Percentiles rank a stretch among this genome's conserved stretches.
Conservation (phyloP, 2,797 vertebrate species). For the Arremon brunneinucha region DNA sequence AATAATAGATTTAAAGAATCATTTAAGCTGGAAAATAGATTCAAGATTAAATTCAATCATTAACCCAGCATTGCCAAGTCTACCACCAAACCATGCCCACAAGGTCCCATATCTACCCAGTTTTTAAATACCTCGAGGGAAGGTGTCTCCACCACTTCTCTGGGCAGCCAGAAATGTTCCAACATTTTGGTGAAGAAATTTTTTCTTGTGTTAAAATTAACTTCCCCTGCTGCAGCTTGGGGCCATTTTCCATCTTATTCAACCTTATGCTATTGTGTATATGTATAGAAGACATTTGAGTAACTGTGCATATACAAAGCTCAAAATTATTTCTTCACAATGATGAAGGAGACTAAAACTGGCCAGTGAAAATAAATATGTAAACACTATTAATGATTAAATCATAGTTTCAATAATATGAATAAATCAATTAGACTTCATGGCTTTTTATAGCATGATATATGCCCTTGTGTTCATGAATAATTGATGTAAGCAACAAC, state of each 20-base stretch:
- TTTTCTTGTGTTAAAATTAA: not conserved
- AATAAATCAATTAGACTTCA: constrained; percentile 28
- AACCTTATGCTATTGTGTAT: fast-evolving
- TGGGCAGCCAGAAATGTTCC: not conserved
- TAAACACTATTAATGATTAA: constrained; percentile 55
- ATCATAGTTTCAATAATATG: constrained; percentile 17
- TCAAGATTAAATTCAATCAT: not conserved
- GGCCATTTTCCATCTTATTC: not conserved
- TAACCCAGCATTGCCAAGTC: not conserved
- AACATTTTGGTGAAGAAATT: not conserved
- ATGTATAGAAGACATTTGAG: not conserved
- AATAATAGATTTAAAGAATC: not conserved
- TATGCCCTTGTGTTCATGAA: constrained; percentile 2
- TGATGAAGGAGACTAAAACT: not conserved
- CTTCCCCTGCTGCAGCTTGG: not conserved
- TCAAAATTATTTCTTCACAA: not conserved
- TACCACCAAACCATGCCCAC: not conserved
- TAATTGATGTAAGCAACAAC: constrained; percentile 58
- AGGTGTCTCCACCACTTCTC: not conserved
- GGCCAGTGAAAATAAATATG: not conserved
- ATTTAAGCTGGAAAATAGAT: not conserved
- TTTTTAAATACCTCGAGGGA: not conserved
- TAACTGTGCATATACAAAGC: not conserved
- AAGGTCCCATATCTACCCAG: fast-evolving
- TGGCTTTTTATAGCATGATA: not conserved